These are phyloP conservation scores for Cherax destructor DNA, from an alignment of 1,140 invertebrate species.

Conservation along the genomic window DNA sequence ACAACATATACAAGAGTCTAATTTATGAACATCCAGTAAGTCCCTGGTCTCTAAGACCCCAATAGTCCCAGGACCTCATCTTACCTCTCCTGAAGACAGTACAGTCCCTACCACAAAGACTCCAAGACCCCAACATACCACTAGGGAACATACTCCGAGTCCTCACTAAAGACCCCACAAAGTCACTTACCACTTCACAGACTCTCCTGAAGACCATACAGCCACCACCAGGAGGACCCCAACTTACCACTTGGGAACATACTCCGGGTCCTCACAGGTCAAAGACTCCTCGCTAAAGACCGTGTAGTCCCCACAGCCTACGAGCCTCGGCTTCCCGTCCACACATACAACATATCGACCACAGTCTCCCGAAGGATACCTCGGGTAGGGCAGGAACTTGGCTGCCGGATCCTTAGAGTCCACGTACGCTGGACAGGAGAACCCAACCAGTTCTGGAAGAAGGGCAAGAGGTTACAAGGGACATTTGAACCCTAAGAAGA, in stretches of 20 bases:
- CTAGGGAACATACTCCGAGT: slow-evolving; percentile 84
- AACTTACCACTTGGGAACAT: slow-evolving; percentile 80
- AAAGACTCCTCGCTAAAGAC: slow-evolving; percentile 88
- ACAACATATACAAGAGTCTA: no score
- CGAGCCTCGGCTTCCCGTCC: slow-evolving; percentile 88
- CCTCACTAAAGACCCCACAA: slow-evolving; percentile 90
- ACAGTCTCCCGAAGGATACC: slow-evolving; percentile 89
- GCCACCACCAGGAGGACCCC: background rate
- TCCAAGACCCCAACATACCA: slow-evolving; percentile 73
- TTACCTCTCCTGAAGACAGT: slow-evolving; percentile 64
- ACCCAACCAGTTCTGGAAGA: slow-evolving; percentile 77
- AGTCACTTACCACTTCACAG: slow-evolving; percentile 76
- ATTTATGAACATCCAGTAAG: no score
- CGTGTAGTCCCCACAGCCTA: slow-evolving; percentile 89
- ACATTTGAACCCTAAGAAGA: no score
- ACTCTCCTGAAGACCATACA: background rate
- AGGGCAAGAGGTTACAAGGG: background rate
- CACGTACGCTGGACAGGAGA: slow-evolving; percentile 83
- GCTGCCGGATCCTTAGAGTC: slow-evolving; percentile 86
- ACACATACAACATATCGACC: slow-evolving; percentile 88
- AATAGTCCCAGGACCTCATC: background rate
- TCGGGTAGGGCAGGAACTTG: slow-evolving; percentile 92
- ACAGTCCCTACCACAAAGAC: no score
- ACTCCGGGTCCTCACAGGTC: slow-evolving; percentile 88
- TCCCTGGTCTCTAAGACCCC: no score